Conservation (phyloP, 2,113 vertebrate species). For the Phocoena sinus region DNA sequence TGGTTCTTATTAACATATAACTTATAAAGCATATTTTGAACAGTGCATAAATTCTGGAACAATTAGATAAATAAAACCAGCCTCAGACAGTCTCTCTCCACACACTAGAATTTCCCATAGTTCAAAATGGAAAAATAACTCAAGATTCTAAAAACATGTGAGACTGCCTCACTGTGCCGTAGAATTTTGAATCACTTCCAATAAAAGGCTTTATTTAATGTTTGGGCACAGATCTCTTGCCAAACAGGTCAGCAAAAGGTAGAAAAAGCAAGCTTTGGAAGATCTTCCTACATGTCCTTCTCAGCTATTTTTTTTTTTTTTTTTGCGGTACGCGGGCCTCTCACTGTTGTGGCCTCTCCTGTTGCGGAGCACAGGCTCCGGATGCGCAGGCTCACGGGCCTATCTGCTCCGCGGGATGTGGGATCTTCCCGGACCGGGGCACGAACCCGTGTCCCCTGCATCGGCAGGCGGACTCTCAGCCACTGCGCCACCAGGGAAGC, state of each 20-base stretch:
- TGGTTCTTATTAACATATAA: constrained; percentile 54
- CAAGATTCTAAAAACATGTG: not conserved
- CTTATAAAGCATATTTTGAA: not conserved
- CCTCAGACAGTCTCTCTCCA: not conserved
- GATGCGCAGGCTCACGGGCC: no score
- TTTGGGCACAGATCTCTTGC: not conserved
- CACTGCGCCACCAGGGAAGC: no score
- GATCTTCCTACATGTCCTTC: not conserved
- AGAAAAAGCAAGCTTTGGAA: constrained; percentile 20
- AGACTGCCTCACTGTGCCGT: not conserved
- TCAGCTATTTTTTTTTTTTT: no score
- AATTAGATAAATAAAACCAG: not conserved
- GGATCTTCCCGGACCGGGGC: no score
- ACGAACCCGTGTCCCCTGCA: no score
- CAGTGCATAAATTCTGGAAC: not conserved
- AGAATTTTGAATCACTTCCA: constrained; percentile 31
- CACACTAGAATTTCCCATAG: not conserved
- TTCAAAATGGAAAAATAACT: not conserved
- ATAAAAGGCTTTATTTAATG: constrained; percentile 34
- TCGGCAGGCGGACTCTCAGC: no score
- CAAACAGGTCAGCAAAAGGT: constrained; percentile 20
- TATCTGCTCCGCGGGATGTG: no score
- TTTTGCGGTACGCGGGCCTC: no score
- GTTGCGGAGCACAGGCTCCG: no score
- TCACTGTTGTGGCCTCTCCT: no score